Base-by-base conservation (phyloP, 1,140 invertebrate species). In the Pteromalus puparum region DNA sequence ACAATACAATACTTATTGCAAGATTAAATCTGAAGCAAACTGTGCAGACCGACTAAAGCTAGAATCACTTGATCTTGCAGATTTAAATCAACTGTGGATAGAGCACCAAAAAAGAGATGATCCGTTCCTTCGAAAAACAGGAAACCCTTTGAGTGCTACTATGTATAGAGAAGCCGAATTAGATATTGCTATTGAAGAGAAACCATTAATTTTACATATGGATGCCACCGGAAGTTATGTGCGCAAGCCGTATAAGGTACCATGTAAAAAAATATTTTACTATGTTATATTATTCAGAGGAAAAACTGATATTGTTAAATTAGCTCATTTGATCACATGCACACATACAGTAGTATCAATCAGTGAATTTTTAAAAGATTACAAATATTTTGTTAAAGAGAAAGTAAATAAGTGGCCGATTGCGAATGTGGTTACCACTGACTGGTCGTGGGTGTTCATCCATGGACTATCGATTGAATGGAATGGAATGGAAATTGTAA, bases 401-500 rank as follows among this genome's bases (percentile, higher is more conserved):
- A 76, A 21, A 76, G 15, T 42, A 18, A 76, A 26, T 26, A 67
- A 46, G 46, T 85, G 84, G 79, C 84, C 84, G 15, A 26, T 85
- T 30, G 30, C 34, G 6, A 21, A 61, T 48, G 73, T 30, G 9
- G 42, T 80, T 6, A 42, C 42, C 1, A 30, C 68, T 4, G 84
- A 85, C 42, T 85, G 84, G 84, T 75, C 68, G 10, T 85, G 84
- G 84, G 72, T 68, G 1, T 46, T 76, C 1, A 85, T 85, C 0
- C 78, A 85, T 42, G n/a, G 24, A 12, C 2, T 85, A 15, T 34
- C 18, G 5, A 26, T 12, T 2, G 78, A 81, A 18, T 84, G 83
- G 83, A 84, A 84, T 26, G 4, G 1, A 18, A 34, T 53, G 18
- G 2, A 0, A 2, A 78, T 78, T n/a, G 9, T 5, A 1, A 12